phyloP scores from a whole-genome alignment of 2,888 invertebrate genomes.

The Griposia aprilina region DNA sequence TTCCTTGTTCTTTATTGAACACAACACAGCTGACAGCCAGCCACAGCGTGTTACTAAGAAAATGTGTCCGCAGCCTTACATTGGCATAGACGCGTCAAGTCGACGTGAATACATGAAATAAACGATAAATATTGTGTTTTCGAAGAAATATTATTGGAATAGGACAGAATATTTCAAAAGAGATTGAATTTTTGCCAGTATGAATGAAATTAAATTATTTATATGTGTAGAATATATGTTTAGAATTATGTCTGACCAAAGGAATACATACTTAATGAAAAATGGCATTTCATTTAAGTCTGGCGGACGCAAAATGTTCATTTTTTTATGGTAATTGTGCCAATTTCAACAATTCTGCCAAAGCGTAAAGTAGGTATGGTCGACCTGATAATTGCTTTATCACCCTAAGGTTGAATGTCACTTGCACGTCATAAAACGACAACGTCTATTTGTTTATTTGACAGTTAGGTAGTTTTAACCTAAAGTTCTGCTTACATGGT shows the following conservation, averaged over 20 bases:
- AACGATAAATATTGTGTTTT: slow-evolving; percentile 49
- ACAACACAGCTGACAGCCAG: slow-evolving; percentile 6
- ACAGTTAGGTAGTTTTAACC: too few relatives aligned
- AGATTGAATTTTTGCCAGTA: slow-evolving; percentile 46
- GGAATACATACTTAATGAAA: neutral
- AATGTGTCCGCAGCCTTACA: slow-evolving; percentile 38
- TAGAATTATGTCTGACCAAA: neutral
- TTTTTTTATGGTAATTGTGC: neutral
- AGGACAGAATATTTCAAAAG: slow-evolving; percentile 45
- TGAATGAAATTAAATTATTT: slow-evolving; percentile 35
- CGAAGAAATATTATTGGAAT: slow-evolving; percentile 46
- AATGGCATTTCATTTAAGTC: neutral
- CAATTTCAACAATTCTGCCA: neutral
- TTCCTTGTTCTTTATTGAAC: slow-evolving; percentile 4
- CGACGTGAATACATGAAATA: slow-evolving; percentile 53
- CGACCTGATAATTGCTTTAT: neutral
- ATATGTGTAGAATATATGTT: neutral
- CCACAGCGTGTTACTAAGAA: neutral
- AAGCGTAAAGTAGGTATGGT: neutral
- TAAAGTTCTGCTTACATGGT: too few relatives aligned
- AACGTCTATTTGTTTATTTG: too few relatives aligned
- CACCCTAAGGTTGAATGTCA: too few relatives aligned
- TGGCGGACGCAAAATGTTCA: neutral
- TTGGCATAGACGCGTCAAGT: slow-evolving; percentile 36
- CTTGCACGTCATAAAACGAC: too few relatives aligned